Conservation (phyloP, 2,797 vertebrate species). For the Lates japonicus region DNA sequence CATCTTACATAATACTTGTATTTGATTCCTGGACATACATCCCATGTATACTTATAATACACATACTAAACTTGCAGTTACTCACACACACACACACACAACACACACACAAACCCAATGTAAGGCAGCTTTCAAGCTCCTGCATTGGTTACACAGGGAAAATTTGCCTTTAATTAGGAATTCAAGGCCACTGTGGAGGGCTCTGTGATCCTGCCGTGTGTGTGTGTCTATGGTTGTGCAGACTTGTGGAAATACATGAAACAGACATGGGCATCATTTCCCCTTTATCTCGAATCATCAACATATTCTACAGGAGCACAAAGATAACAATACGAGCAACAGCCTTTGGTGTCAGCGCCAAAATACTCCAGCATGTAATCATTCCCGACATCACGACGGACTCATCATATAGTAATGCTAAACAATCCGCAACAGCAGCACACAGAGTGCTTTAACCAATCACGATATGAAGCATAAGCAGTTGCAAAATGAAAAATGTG, state of each 20-base stretch:
- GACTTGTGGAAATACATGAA: slow-evolving; percentile 46
- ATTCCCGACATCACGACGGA: slow-evolving; percentile 55
- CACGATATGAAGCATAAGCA: background rate
- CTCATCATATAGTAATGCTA: slow-evolving; percentile 50
- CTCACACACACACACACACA: background rate
- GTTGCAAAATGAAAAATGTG: slow-evolving; percentile 20
- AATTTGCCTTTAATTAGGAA: slow-evolving; percentile 60
- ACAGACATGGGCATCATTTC: slow-evolving; percentile 46
- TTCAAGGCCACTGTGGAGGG: slow-evolving; percentile 32
- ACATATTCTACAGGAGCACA: slow-evolving; percentile 40
- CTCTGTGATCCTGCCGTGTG: slow-evolving; percentile 39
- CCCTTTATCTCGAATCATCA: slow-evolving; percentile 46
- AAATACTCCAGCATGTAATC: slow-evolving; percentile 65
- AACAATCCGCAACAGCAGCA: slow-evolving; percentile 38
- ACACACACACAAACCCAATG: slow-evolving; percentile 5
- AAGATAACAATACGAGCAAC: slow-evolving; percentile 59
- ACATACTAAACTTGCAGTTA: background rate
- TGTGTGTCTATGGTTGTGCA: slow-evolving; percentile 10
- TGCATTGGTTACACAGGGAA: slow-evolving; percentile 36
- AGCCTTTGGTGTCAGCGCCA: slow-evolving; percentile 70
- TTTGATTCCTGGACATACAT: slow-evolving; percentile 27
- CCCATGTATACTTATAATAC: background rate
- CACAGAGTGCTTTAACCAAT: background rate
- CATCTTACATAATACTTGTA: slow-evolving; percentile 19
- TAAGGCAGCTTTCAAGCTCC: slow-evolving; percentile 14